A percentile compares a stretch with the other conserved stretches of the same genome.
Conservation (phyloP, 2,113 vertebrate species). For the Pluvianellus socialis region DNA sequence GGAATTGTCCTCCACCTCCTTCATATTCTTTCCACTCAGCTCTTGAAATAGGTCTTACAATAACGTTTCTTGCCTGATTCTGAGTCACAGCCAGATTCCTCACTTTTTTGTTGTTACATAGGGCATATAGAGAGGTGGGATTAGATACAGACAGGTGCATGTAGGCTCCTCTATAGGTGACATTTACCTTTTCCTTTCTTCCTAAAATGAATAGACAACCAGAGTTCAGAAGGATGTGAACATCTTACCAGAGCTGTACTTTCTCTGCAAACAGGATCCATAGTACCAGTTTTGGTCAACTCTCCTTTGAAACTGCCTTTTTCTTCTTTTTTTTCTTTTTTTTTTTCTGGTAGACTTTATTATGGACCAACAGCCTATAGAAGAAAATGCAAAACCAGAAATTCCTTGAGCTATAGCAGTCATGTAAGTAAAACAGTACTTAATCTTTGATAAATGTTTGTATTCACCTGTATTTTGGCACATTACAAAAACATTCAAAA, state of each 20-base stretch:
- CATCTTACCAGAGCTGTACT: neutral
- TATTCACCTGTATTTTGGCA: neutral
- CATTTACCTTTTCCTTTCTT: neutral
- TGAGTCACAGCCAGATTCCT: neutral
- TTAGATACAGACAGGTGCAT: neutral
- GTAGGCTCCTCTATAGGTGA: neutral
- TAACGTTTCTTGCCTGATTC: neutral
- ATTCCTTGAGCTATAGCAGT: neutral
- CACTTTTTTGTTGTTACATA: neutral
- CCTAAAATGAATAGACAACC: neutral
- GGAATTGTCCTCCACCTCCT: neutral
- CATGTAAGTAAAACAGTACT: neutral
- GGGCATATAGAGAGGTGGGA: neutral
- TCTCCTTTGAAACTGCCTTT: neutral
- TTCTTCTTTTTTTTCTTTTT: neutral
- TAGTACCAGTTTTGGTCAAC: neutral
- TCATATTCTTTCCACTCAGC: neutral
- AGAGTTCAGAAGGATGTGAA: neutral
- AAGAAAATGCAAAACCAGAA: neutral
- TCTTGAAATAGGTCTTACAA: neutral
- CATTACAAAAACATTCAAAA: neutral
- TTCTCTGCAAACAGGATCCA: neutral
- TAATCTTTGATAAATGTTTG: neutral
- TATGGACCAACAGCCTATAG: neutral
- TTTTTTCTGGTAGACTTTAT: neutral